Evolutionary conservation across 2,888 invertebrate species (phyloP), one percentile per base, ranked within the genome.

Genomic region (Herminia tarsipennalis): DNA sequence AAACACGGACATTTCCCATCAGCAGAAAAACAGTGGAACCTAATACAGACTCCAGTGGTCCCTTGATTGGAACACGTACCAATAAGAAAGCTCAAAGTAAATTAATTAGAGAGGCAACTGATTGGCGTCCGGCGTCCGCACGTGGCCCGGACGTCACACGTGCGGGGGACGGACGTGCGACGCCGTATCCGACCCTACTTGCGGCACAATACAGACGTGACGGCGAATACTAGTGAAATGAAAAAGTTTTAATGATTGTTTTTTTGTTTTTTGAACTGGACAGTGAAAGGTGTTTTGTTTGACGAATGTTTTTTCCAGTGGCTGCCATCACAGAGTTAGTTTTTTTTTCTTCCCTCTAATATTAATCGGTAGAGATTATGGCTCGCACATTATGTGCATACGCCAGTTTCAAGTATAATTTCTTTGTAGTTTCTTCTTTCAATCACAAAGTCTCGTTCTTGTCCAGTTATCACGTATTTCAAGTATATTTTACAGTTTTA

Each of bases 161-260:
- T 61, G 61, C 60, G 61, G 60, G 61, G 24, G 44, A 42, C 52
- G 60, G 57, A 60, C 65, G 65, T 65, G 65, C 44, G 59, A 40
- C 29, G 44, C 45, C 65, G 59, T 40, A 62, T 65, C 65, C 65
- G 59, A 48, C 21, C 44, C 47, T 65, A 59, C 65, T 65, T 65
- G 56, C 54, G 28, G 53, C 43, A 64, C 61, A 64, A 65, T 50
- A 43, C 25, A 40, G 17, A 30, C 59, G 59, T 65, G 66, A 18
- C 39, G 21, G 16, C 30, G 54, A 51, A 65, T 65, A 62, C 51
- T 48, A 35, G 62, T 46, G 48, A 60, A 63, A 63, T 54, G 43
- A 50, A 43, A 52, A 59, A 63, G 43, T 32, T 44, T 42, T 42
- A 21, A 35, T 42, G 28, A 20, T 20, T 29, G n/a, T 35, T 42